Evolutionary conservation across 2,888 invertebrate genomes (phyloP).

Genomic region (Linyphia triangularis): DNA sequence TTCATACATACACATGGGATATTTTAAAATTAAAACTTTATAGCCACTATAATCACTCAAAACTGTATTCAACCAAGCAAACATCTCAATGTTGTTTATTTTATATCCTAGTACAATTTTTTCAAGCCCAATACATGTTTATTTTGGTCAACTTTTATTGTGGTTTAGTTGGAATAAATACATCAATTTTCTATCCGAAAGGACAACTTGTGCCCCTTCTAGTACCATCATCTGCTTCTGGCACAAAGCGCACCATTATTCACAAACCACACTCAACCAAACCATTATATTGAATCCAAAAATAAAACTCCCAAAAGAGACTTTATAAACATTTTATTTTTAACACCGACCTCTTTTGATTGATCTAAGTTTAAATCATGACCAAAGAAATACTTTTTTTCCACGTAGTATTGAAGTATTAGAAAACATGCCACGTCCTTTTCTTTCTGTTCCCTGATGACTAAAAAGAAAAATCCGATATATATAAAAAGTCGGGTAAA

Average conservation of each 20-base stretch:
- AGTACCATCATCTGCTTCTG: neutral
- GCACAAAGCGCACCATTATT: neutral
- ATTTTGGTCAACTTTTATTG: neutral
- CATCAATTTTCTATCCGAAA: neutral
- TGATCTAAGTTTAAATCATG: slow-evolving; percentile 30
- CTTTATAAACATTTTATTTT: neutral
- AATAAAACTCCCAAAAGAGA: neutral
- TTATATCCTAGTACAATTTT: too few relatives aligned
- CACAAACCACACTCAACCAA: neutral
- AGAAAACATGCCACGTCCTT: slow-evolving; percentile 28
- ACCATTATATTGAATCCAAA: neutral
- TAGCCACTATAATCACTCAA: too few relatives aligned
- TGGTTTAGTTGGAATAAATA: neutral
- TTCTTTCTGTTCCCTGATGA: neutral
- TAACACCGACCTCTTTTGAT: neutral
- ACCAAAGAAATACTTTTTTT: slow-evolving; percentile 4
- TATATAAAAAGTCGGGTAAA: neutral
- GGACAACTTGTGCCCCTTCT: neutral
- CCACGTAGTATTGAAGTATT: neutral
- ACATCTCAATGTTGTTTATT: too few relatives aligned
- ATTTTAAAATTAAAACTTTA: too few relatives aligned
- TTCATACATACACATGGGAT: too few relatives aligned
- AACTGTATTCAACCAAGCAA: too few relatives aligned
- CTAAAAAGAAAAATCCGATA: slow-evolving; percentile 15
- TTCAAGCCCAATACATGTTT: too few relatives aligned